A percentile compares a stretch with the other conserved stretches of the same genome.
Conservation (phyloP, 1,140 invertebrate genomes). For the Drosophila yakuba region DNA sequence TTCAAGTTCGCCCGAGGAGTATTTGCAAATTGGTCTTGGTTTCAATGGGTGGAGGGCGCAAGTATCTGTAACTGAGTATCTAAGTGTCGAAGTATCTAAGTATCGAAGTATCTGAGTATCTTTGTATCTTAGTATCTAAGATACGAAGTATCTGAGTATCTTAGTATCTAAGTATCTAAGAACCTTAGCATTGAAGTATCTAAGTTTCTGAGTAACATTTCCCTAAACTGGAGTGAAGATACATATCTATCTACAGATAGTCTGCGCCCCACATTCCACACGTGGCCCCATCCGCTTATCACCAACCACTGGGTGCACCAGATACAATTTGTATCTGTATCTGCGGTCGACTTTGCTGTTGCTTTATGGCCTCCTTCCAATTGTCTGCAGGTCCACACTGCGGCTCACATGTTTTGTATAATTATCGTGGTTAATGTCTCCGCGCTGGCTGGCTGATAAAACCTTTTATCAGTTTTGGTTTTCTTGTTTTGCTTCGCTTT, state of each 20-base stretch:
- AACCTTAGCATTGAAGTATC: not conserved
- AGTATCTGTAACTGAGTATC: constrained; percentile 1
- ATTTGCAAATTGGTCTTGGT: constrained; percentile 26
- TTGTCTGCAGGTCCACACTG: constrained; percentile 47
- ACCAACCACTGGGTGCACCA: not conserved
- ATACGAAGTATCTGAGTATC: not conserved
- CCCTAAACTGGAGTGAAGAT: constrained; percentile 30
- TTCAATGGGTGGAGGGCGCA: not conserved
- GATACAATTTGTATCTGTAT: constrained; percentile 43
- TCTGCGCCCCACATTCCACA: constrained; percentile 28
- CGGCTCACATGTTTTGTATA: constrained; percentile 77
- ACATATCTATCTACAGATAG: constrained; percentile 38
- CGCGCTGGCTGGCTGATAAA: constrained; percentile 54
- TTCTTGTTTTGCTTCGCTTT: constrained; percentile 12
- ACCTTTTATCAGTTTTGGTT: constrained; percentile 32
- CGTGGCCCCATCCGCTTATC: constrained; percentile 30
- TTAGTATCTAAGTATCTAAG: not conserved
- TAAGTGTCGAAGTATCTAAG: not conserved
- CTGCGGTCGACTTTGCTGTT: constrained; percentile 28
- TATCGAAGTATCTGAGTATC: constrained; percentile 1
- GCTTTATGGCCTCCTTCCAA: constrained; percentile 30
- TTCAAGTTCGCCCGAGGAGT: constrained; percentile 20
- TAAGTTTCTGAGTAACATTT: constrained; percentile 11
- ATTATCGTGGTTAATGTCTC: constrained; percentile 80
- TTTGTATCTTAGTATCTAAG: not conserved